These are phyloP conservation scores for Tragelaphus strepsiceros DNA, from an alignment of 2,113 vertebrate genomes.

Conservation along the genomic window DNA sequence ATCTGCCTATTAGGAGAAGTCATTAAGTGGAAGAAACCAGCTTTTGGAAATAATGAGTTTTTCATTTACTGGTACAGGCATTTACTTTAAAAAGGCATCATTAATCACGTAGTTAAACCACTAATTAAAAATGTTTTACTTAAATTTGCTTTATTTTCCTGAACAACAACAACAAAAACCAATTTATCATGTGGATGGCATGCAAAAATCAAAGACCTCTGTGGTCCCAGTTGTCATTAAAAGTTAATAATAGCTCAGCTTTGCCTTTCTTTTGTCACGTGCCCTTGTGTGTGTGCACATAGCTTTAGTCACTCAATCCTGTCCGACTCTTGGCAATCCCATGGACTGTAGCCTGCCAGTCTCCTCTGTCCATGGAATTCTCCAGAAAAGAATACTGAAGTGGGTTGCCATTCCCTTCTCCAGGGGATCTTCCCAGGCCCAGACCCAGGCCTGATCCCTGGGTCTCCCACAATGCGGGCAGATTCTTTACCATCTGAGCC, in stretches of 20 bases:
- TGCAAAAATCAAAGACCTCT: conserved; percentile 50
- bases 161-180: conserved; percentile 61
- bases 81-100: conserved; percentile 71
- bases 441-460: neutral
- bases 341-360: neutral
- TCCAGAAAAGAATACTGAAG: neutral
- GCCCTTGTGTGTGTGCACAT: fast-evolving
- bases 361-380: neutral
- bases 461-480: neutral
- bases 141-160: conserved; percentile 68
- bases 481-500: neutral
- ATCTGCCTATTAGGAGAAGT: conserved; percentile 66
- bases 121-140: conserved; percentile 72
- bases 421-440: neutral
- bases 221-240: conserved; percentile 44
- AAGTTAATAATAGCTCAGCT: neutral
- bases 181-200: conserved; percentile 26
- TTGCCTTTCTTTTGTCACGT: conserved; percentile 24
- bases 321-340: neutral
- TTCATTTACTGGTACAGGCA: conserved; percentile 67
- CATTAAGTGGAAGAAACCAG: conserved; percentile 67
- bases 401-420: neutral
- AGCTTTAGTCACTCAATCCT: neutral
- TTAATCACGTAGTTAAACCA: conserved; percentile 73
- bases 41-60: conserved; percentile 74